These are phyloP conservation scores for Nasonia oneida DNA, from an alignment of 2,888 invertebrate genomes.

Conservation along the genomic window DNA sequence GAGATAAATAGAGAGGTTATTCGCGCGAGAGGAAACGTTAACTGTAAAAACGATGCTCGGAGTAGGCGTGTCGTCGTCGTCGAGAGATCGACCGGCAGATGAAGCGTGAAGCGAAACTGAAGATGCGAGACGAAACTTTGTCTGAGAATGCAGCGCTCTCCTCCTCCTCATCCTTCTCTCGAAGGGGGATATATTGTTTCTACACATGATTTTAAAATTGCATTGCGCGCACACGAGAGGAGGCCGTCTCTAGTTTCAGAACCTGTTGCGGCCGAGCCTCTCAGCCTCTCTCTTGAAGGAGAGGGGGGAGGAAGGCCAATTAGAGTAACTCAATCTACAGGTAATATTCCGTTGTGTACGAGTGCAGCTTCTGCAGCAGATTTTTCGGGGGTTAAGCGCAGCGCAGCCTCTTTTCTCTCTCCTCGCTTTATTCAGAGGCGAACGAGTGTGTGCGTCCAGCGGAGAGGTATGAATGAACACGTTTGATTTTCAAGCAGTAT, in stretches of 20 bases:
- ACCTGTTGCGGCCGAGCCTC: slow-evolving; percentile 7
- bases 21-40: background rate
- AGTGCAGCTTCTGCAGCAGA: background rate
- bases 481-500: background rate
- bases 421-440: background rate
- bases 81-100: slow-evolving; percentile 51
- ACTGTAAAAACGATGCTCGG: background rate
- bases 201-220: slow-evolving; percentile 57
- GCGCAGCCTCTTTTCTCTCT: background rate
- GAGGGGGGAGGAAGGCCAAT: slow-evolving; percentile 22
- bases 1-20: slow-evolving; percentile 17
- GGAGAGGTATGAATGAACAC: background rate
- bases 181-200: slow-evolving; percentile 51
- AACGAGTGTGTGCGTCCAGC: background rate
- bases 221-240: slow-evolving; percentile 22
- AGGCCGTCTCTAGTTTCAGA: slow-evolving; percentile 50
- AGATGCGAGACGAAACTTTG: slow-evolving; percentile 60
- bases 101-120: slow-evolving; percentile 61
- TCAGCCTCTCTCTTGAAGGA: no score
- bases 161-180: background rate
- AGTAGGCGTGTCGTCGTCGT: background rate
- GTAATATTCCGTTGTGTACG: slow-evolving; percentile 16
- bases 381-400: slow-evolving; percentile 3
- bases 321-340: slow-evolving; percentile 54
- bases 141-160: slow-evolving; percentile 55